Conservation (phyloP, 2,113 vertebrate genomes). For the Myrmophylax atrothorax region DNA sequence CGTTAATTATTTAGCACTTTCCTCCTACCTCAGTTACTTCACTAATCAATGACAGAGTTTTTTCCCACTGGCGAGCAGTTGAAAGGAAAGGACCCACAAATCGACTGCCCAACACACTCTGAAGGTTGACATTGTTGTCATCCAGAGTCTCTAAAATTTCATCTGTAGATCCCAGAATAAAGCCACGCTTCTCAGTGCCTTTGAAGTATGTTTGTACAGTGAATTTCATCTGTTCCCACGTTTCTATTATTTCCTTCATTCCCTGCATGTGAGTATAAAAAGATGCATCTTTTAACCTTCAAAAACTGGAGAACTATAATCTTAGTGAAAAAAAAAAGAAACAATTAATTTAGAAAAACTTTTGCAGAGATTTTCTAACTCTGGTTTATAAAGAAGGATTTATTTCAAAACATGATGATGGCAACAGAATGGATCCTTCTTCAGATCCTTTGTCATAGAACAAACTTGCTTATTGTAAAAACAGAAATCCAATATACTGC, state of each 20-base stretch:
- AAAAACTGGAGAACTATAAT: background rate
- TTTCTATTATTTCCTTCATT: constrained; percentile 89
- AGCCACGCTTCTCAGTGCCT: constrained; percentile 87
- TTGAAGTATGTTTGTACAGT: constrained; percentile 84
- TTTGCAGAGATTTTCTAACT: background rate
- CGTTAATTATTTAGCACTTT: background rate
- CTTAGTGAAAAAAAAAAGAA: background rate
- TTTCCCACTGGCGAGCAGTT: constrained; percentile 88
- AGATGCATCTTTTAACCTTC: background rate
- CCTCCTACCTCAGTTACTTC: constrained; percentile 90
- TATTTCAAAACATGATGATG: background rate
- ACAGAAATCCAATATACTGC: background rate
- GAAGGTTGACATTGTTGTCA: constrained; percentile 89
- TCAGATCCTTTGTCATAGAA: background rate
- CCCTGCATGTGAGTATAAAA: constrained; percentile 72
- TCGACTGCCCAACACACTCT: constrained; percentile 90
- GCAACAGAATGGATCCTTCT: background rate
- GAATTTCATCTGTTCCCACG: constrained; percentile 93
- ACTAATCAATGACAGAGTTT: constrained; percentile 88
- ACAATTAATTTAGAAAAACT: background rate
- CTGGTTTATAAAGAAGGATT: background rate
- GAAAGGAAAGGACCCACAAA: constrained; percentile 91
- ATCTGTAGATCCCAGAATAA: constrained; percentile 85
- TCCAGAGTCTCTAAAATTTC: constrained; percentile 90
- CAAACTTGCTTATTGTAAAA: background rate